These are phyloP conservation scores for Drosophila pruinosa DNA, from an alignment of 1,140 invertebrate species.

Conservation along the genomic window DNA sequence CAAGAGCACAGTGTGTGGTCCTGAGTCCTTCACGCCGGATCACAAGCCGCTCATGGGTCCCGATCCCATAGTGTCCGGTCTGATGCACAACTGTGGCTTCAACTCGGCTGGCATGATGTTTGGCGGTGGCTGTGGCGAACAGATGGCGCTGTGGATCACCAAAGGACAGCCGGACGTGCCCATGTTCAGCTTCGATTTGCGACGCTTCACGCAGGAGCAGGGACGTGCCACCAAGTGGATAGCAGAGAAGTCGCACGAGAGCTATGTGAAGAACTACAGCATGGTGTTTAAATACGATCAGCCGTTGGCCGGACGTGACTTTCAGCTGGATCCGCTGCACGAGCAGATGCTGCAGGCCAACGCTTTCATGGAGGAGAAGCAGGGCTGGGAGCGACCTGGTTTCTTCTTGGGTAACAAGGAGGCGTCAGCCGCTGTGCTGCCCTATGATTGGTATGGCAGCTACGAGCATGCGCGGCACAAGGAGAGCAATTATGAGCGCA, in stretches of 20 bases:
- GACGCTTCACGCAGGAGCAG: conserved; percentile 89
- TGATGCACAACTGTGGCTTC: conserved; percentile 93
- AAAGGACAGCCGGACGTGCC: conserved; percentile 91
- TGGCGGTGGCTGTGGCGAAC: conserved; percentile 92
- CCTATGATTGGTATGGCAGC: conserved; percentile 93
- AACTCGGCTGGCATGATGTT: conserved; percentile 96
- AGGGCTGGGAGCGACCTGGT: conserved; percentile 93
- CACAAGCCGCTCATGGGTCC: conserved; percentile 91
- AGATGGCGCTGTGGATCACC: conserved; percentile 92
- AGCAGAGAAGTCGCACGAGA: conserved; percentile 91
- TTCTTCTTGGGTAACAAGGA: conserved; percentile 84
- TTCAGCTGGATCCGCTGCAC: conserved; percentile 88
- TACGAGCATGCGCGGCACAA: conserved; percentile 87
- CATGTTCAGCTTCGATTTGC: conserved; percentile 93
- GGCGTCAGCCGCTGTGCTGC: conserved; percentile 84
- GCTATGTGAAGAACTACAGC: conserved; percentile 93
- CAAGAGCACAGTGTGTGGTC: conserved; percentile 92
- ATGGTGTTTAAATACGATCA: conserved; percentile 93
- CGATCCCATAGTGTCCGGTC: conserved; percentile 75
- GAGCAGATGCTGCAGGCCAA: conserved; percentile 84
- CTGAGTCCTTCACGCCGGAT: conserved; percentile 95
- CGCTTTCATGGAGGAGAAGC: conserved; percentile 93
- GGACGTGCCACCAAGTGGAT: conserved; percentile 88
- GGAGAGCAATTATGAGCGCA: conserved; percentile 87
- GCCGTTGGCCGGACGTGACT: conserved; percentile 90